These are phyloP conservation scores for Micrastur ruficollis DNA, from an alignment of 2,797 vertebrate species.

Conservation along the genomic window DNA sequence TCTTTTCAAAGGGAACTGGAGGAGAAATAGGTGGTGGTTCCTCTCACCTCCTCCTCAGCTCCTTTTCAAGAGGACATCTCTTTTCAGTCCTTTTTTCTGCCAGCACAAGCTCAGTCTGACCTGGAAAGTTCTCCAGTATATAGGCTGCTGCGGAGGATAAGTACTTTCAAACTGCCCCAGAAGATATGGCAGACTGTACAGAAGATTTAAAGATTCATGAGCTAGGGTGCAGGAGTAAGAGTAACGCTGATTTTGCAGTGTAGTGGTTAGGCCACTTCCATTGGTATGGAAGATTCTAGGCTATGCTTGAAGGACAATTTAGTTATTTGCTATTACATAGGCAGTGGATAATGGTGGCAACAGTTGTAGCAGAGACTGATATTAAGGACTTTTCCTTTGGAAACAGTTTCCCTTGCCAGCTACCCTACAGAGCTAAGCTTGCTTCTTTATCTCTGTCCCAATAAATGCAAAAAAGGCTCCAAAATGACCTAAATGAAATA, in stretches of 20 bases:
- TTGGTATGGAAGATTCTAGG: background rate
- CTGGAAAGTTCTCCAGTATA: background rate
- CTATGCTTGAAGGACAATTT: background rate
- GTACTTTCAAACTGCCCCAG: background rate
- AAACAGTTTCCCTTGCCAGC: background rate
- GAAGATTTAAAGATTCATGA: background rate
- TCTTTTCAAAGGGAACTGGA: background rate
- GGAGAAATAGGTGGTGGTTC: conserved; percentile 45
- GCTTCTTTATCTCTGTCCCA: background rate
- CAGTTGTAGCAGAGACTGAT: background rate
- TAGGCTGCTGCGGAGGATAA: background rate
- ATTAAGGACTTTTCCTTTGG: background rate
- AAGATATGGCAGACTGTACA: background rate
- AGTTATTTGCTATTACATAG: background rate
- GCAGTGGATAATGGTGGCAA: background rate
- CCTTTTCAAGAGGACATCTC: background rate
- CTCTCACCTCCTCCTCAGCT: conserved; percentile 25
- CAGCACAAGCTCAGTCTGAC: background rate
- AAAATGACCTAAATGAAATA: background rate
- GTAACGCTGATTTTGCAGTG: background rate
- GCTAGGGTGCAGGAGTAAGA: background rate
- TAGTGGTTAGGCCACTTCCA: background rate
- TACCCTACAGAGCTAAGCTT: background rate
- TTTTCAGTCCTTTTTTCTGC: background rate
- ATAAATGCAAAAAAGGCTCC: background rate